phyloP scores from a whole-genome alignment of 2,797 vertebrate genomes.

The Cichlasoma orientale region DNA sequence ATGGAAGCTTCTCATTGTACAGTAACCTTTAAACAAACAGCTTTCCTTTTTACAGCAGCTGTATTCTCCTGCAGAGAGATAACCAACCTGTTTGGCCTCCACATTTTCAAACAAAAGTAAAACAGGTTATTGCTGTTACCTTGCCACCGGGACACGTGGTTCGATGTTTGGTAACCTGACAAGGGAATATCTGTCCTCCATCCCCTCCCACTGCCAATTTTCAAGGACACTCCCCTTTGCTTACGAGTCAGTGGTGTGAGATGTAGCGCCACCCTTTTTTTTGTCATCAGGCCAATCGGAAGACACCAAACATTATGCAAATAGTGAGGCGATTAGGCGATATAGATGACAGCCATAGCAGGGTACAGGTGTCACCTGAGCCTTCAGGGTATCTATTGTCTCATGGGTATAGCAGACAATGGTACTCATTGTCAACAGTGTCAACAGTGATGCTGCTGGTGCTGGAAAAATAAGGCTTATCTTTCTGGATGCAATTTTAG shows the following conservation, averaged over 20 bases:
- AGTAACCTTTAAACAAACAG: neutral
- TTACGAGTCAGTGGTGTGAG: slow-evolving; percentile 76
- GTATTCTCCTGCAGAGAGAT: neutral
- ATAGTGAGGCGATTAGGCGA: slow-evolving; percentile 56
- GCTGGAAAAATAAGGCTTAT: neutral
- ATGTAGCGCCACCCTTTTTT: slow-evolving; percentile 56
- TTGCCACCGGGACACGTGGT: slow-evolving; percentile 25
- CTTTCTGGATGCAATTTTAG: neutral
- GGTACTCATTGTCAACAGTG: neutral
- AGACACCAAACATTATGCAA: slow-evolving; percentile 35
- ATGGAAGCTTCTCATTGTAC: neutral
- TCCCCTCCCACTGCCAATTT: slow-evolving; percentile 19
- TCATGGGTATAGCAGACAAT: slow-evolving; percentile 8
- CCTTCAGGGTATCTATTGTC: slow-evolving; percentile 38
- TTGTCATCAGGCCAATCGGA: slow-evolving; percentile 61
- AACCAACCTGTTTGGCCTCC: slow-evolving; percentile 17
- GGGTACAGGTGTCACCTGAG: slow-evolving; percentile 52
- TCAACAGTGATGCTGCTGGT: neutral
- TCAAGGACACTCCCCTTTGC: slow-evolving; percentile 52
- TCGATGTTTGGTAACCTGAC: slow-evolving; percentile 47
- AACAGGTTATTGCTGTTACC: slow-evolving; percentile 38
- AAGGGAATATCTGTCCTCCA: slow-evolving; percentile 48
- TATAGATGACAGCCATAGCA: slow-evolving; percentile 26
- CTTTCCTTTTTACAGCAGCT: neutral
- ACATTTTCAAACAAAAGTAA: slow-evolving; percentile 36